Percentiles rank a stretch among this genome's conserved stretches.
Evolutionary conservation across 2,888 invertebrate genomes (phyloP).

Genomic region (Drosophila basisetae): DNA sequence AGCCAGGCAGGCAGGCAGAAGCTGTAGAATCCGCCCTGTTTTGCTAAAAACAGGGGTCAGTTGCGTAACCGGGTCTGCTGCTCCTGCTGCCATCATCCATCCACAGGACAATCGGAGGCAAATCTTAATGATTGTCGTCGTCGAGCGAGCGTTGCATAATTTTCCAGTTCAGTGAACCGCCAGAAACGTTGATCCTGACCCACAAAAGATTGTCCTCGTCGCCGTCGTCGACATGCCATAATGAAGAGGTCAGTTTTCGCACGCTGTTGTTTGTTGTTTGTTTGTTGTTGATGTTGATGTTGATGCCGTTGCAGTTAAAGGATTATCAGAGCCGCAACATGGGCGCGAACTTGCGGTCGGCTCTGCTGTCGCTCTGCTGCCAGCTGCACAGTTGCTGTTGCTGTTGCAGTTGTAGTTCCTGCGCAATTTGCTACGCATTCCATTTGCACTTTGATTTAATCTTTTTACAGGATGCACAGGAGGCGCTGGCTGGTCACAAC

Average conservation of each 20-base stretch:
- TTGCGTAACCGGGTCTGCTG: neutral
- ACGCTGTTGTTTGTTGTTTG: slow-evolving; percentile 53
- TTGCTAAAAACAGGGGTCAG: slow-evolving; percentile 43
- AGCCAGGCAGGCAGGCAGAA: neutral
- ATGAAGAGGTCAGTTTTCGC: slow-evolving; percentile 73
- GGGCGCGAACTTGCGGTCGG: slow-evolving; percentile 72
- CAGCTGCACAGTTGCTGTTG: slow-evolving; percentile 28
- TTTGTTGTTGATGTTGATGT: slow-evolving; percentile 50
- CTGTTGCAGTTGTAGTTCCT: slow-evolving; percentile 11
- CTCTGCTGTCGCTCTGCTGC: slow-evolving; percentile 1
- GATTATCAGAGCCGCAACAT: slow-evolving; percentile 70
- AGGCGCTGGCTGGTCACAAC: slow-evolving; percentile 37
- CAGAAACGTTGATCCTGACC: slow-evolving; percentile 36
- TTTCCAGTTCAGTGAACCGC: slow-evolving; percentile 67
- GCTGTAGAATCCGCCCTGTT: slow-evolving; percentile 4
- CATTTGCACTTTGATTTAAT: slow-evolving; percentile 10
- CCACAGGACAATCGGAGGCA: slow-evolving; percentile 21
- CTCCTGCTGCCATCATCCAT: slow-evolving; percentile 7
- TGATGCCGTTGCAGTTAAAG: slow-evolving; percentile 57
- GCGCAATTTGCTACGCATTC: slow-evolving; percentile 46
- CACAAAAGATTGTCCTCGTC: slow-evolving; percentile 28
- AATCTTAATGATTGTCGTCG: slow-evolving; percentile 22
- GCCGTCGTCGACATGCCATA: slow-evolving; percentile 54
- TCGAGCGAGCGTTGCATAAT: slow-evolving; percentile 60
- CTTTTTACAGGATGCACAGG: slow-evolving; percentile 23